Conservation (phyloP, 37 sponge, comb jelly and placozoan genomes). For the Corticium candelabrum region DNA sequence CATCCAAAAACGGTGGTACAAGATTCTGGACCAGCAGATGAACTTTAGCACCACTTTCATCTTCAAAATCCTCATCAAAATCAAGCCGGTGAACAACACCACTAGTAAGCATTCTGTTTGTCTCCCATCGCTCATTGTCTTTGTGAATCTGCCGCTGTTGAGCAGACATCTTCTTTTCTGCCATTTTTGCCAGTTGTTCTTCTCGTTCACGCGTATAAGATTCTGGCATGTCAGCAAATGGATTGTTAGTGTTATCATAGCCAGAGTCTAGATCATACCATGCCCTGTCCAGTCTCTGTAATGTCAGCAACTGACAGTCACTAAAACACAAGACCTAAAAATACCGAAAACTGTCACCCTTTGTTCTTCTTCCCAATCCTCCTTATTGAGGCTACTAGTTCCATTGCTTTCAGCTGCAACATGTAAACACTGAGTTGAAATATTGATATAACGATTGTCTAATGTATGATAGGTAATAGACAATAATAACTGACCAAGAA, state of each 20-base stretch:
- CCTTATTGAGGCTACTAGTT: slow-evolving; percentile 29
- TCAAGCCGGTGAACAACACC: slow-evolving; percentile 72
- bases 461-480: no score
- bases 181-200: slow-evolving; percentile 72
- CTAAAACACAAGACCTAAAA: not conserved
- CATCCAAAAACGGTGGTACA: slow-evolving; percentile 98
- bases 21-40: slow-evolving; percentile 97
- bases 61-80: slow-evolving; percentile 83
- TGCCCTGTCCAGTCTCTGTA: slow-evolving; percentile 84
- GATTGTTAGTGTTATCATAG: slow-evolving; percentile 87
- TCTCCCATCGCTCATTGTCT: slow-evolving; percentile 98
- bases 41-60: slow-evolving; percentile 76
- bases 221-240: slow-evolving; percentile 80
- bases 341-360: slow-evolving; percentile 36
- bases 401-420: no score
- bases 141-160: slow-evolving; percentile 89
- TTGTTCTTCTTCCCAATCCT: slow-evolving; percentile 79
- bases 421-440: no score
- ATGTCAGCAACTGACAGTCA: not conserved
- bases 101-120: slow-evolving; percentile 88
- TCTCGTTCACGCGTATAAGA: slow-evolving; percentile 93
- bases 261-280: slow-evolving; percentile 91
- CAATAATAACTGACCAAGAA: no score
- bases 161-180: slow-evolving; percentile 86
- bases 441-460: no score